Percentiles rank a stretch among this genome's conserved stretches.
These are phyloP conservation scores for Dissostichus mawsoni DNA, from an alignment of 2,113 vertebrate species.

Conservation along the genomic window DNA sequence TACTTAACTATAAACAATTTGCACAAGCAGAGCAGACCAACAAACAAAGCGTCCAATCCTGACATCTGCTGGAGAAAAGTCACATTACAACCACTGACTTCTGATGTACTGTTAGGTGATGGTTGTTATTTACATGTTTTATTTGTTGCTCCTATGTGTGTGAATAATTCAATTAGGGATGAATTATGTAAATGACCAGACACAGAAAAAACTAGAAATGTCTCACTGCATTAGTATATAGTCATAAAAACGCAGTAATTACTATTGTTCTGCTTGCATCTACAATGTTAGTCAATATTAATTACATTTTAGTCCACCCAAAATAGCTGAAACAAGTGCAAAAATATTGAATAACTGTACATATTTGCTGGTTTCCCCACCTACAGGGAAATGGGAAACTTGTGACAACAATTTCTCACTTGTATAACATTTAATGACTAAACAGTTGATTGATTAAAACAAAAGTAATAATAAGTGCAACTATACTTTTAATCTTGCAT, in stretches of 20 bases:
- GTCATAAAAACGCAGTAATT: no score
- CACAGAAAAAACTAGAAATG: no score
- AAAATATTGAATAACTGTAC: not conserved
- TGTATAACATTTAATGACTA: not conserved
- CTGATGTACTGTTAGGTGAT: not conserved
- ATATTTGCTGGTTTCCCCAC: not conserved
- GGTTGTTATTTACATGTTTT: not conserved
- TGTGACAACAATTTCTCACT: no score
- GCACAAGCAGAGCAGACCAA: no score
- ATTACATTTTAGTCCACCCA: not conserved
- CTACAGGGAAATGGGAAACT: not conserved
- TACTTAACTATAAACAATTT: not conserved
- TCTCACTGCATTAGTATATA: no score
- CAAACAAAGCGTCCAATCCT: constrained; percentile 15
- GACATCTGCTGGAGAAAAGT: constrained; percentile 64
- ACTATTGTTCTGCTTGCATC: not conserved
- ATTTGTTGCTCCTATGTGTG: not conserved
- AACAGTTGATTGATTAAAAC: no score
- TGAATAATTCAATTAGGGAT: not conserved
- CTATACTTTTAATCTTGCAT: not conserved
- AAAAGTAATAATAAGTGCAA: not conserved
- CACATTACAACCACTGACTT: not conserved
- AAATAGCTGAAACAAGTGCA: not conserved
- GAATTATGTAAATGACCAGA: no score
- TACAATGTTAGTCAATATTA: not conserved